These are phyloP conservation scores for Platyrinchus mystaceus DNA, from an alignment of 2,797 vertebrate species.

Conservation along the genomic window DNA sequence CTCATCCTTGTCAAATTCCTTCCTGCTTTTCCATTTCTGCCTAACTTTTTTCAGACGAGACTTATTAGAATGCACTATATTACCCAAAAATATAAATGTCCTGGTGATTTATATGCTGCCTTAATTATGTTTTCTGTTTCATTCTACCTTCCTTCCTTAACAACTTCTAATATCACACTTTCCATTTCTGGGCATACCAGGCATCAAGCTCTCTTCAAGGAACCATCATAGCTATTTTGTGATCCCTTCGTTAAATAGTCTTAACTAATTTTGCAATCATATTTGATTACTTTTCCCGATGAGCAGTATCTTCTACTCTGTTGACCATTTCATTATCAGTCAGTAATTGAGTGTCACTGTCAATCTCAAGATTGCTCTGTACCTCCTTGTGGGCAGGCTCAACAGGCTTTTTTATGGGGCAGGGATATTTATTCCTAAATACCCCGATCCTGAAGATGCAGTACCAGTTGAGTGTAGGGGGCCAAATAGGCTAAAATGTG, in stretches of 20 bases:
- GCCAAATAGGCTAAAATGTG: neutral
- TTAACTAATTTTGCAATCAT: neutral
- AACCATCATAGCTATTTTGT: neutral
- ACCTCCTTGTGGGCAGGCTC: neutral
- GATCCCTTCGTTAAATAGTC: neutral
- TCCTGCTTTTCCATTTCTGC: neutral
- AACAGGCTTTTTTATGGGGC: neutral
- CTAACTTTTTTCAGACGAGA: neutral
- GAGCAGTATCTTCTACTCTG: neutral
- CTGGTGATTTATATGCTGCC: neutral
- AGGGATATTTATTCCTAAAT: neutral
- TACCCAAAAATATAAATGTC: neutral
- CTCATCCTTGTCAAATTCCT: neutral
- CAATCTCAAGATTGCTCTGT: neutral
- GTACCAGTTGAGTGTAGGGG: neutral
- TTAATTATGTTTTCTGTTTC: neutral
- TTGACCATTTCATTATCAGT: neutral
- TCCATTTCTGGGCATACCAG: neutral
- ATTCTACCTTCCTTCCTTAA: neutral
- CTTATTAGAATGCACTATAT: neutral
- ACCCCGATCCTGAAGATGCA: neutral
- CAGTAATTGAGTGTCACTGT: neutral
- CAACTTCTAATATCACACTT: neutral
- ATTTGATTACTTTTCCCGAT: neutral
- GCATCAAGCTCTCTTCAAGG: neutral